A percentile compares a stretch with the other conserved stretches of the same genome.
Conservation (phyloP, 2,797 vertebrate species). For the Apodemus agrarius region DNA sequence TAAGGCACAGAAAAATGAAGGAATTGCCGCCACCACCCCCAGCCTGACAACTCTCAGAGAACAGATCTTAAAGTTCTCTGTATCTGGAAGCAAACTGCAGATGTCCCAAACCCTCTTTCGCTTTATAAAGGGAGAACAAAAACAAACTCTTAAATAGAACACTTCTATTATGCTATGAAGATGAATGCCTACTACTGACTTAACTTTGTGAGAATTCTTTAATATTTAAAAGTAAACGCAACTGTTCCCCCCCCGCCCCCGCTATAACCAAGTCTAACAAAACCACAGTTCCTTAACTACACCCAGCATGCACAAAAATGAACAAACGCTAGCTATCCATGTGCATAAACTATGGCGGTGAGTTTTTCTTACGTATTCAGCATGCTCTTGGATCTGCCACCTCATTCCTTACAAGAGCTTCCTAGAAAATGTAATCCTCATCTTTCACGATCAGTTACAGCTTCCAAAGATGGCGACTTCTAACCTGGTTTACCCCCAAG, state of each 20-base stretch:
- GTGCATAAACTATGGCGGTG: background rate
- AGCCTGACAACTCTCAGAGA: background rate
- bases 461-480: conserved; percentile 2
- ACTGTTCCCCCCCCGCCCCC: background rate
- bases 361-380: background rate
- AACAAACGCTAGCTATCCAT: background rate
- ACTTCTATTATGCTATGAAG: background rate
- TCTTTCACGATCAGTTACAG: background rate
- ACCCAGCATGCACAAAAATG: background rate
- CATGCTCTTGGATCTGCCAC: background rate
- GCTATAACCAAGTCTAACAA: conserved; percentile 16
- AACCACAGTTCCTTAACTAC: background rate
- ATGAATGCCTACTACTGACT: conserved; percentile 14
- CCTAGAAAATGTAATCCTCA: conserved; percentile 47
- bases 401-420: conserved; percentile 1
- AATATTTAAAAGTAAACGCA: conserved; percentile 10
- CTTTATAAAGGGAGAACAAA: background rate
- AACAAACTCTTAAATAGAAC: background rate
- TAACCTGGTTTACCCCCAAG: conserved; percentile 17
- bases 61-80: background rate
- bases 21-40: background rate
- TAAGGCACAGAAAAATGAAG: background rate
- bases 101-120: background rate
- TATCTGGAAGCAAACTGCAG: background rate
- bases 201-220: background rate